Base-by-base conservation (phyloP, 2,113 vertebrate species). In the Podiceps cristatus region DNA sequence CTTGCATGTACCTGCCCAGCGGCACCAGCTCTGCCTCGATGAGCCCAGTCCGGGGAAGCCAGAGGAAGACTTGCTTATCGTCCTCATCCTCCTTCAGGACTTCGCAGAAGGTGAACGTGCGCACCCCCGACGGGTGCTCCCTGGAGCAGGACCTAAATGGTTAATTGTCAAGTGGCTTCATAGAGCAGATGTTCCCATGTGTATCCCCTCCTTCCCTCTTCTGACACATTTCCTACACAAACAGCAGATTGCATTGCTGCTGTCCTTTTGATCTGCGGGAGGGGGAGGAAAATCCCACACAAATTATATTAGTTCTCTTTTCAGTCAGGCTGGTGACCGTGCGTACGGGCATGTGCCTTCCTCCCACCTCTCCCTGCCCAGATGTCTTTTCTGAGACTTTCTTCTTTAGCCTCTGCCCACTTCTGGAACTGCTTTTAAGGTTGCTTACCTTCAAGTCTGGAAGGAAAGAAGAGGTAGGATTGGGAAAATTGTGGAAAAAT, bases 141-240 rank as follows among this genome's bases (percentile, higher is more conserved):
- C 63, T 80, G 50, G 25, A 64, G 62, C 81, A 62, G 95, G 87
- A 88, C 53, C 50, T 88, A 94, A 95, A 93, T 40, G 86, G 92
- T 97, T 97, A 97, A 97, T 92, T 88, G 95, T 84, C 85, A 92
- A 97, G 95, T 94, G 95, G 88, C 94, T 96, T 94, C 95, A 95
- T 95, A 37, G 93, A 96, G 95, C 96, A 97, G 95, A 96, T 96
- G 94, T 96, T 96, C 97, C 92, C 94, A 96, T 95, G 93, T 95
- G 95, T 93, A 93, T 96, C 90, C 95, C 94, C 95, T 97, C 96
- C 93, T 97, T 97, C 95, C 96, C 91, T 96, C 89, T 97, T 94
- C 93, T 96, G 97, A 97, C 97, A 97, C 96, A 97, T 96, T 97
- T 97, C 94, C 96, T 97, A 96, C 95, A 96, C 95, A 97, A 95